phyloP scores from a whole-genome alignment of 2,113 vertebrate species.

The Halichoeres trimaculatus region DNA sequence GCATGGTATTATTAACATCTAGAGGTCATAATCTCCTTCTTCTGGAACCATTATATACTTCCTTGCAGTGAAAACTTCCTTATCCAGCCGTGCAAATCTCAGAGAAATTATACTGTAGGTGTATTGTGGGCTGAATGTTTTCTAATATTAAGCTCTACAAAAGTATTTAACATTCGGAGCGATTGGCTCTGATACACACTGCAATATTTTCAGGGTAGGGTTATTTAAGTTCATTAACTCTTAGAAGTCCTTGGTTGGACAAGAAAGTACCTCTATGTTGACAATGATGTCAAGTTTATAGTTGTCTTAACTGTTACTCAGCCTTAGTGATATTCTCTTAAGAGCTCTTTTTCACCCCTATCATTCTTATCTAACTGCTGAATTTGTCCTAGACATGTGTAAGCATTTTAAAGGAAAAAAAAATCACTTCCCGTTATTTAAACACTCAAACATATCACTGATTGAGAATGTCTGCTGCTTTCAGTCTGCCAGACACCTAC shows the following conservation, averaged over 20 bases:
- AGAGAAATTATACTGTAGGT: neutral
- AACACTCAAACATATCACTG: no score
- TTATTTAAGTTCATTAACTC: slow-evolving; percentile 1
- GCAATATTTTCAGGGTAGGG: neutral
- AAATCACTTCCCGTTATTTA: no score
- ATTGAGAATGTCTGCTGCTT: no score
- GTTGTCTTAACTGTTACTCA: neutral
- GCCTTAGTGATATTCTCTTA: neutral
- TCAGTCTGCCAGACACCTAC: no score
- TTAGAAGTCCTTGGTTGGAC: no score
- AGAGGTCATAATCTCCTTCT: neutral
- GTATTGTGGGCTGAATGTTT: neutral
- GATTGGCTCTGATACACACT: neutral
- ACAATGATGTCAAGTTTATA: neutral
- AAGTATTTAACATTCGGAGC: slow-evolving; percentile 2
- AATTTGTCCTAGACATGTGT: no score
- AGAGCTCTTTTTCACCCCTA: no score
- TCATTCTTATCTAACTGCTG: no score
- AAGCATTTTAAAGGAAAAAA: no score
- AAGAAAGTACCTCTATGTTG: neutral
- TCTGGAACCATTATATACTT: neutral
- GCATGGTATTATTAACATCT: neutral
- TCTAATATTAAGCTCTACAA: slow-evolving; percentile 2
- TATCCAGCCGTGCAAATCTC: neutral
- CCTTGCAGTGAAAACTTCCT: neutral